These are phyloP conservation scores for Calycopis cecrops DNA, from an alignment of 1,140 invertebrate genomes.

Conservation along the genomic window DNA sequence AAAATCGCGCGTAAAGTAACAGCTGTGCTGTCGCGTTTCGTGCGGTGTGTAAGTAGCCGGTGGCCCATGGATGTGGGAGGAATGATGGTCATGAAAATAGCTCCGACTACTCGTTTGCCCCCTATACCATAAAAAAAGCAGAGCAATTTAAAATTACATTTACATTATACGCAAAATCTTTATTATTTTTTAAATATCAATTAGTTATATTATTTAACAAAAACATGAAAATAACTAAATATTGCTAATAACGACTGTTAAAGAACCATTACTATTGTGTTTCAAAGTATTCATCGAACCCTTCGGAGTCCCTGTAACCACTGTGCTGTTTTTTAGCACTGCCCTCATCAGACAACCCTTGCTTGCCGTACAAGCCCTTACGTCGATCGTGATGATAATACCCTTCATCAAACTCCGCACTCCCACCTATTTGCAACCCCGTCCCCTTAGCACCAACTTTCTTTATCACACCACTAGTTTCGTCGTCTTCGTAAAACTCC, in stretches of 20 bases:
- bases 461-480: slow-evolving; percentile 77
- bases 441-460: slow-evolving; percentile 75
- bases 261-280: slow-evolving; percentile 32
- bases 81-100: too few relatives aligned
- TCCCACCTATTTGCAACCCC: slow-evolving; percentile 64
- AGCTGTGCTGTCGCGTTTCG: too few relatives aligned
- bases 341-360: slow-evolving; percentile 73
- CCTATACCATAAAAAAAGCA: too few relatives aligned
- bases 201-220: too few relatives aligned
- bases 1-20: too few relatives aligned
- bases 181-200: neutral
- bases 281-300: slow-evolving; percentile 64
- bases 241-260: too few relatives aligned
- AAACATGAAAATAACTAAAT: too few relatives aligned
- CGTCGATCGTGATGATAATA: slow-evolving; percentile 70
- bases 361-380: slow-evolving; percentile 62
- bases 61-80: too few relatives aligned
- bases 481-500: slow-evolving; percentile 81
- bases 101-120: too few relatives aligned
- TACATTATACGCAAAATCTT: too few relatives aligned
- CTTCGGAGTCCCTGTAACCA: slow-evolving; percentile 66
- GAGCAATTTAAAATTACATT: too few relatives aligned
- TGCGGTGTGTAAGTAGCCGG: too few relatives aligned
- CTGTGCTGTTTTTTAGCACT: slow-evolving; percentile 60
- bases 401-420: slow-evolving; percentile 72